Conservation (phyloP, 2,888 invertebrate genomes). For the Orchesella flavescens region DNA sequence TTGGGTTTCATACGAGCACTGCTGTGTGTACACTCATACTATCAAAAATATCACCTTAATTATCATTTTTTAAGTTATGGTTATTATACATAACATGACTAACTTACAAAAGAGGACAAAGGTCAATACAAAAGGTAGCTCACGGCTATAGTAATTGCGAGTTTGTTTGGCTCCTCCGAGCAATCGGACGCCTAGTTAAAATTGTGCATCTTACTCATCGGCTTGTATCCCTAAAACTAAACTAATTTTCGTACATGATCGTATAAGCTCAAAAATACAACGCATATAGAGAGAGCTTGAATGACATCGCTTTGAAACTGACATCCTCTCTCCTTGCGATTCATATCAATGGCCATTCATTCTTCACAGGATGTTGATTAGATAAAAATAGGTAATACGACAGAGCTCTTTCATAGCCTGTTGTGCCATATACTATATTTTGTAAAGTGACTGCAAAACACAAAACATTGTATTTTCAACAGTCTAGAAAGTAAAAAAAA, state of each 20-base stretch:
- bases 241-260: too few relatives aligned
- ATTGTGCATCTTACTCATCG: background rate
- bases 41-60: conserved; percentile 19
- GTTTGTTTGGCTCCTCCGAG: conserved; percentile 9
- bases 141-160: conserved; percentile 9
- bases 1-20: too few relatives aligned
- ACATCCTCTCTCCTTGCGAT: conserved; percentile 8
- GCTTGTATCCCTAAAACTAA: too few relatives aligned
- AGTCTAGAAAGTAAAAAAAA: background rate
- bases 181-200: background rate
- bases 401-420: background rate
- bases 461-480: too few relatives aligned
- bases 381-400: conserved; percentile 14
- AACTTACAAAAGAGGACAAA: conserved; percentile 33
- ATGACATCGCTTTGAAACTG: background rate
- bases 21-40: background rate
- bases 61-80: conserved; percentile 3
- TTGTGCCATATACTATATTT: background rate
- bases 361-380: conserved; percentile 28
- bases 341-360: conserved; percentile 10
- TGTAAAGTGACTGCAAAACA: background rate
- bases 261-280: too few relatives aligned
- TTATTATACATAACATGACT: conserved; percentile 4
- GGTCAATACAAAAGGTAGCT: conserved; percentile 47
- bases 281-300: background rate